These are phyloP conservation scores for Hesperophylax magnus DNA, from an alignment of 1,140 invertebrate genomes.

Conservation along the genomic window DNA sequence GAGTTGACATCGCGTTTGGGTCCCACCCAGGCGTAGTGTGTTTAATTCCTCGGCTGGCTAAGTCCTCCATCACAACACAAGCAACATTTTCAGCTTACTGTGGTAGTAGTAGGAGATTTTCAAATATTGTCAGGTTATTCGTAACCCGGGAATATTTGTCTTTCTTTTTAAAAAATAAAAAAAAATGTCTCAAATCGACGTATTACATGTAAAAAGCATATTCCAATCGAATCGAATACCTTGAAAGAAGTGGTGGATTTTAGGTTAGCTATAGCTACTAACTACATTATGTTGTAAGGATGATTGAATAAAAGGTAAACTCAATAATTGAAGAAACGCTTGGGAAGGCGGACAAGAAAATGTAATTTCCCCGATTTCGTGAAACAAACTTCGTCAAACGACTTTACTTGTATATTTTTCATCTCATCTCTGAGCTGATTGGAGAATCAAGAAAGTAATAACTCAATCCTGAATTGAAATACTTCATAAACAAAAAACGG, in stretches of 20 bases:
- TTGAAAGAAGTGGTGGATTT: not conserved
- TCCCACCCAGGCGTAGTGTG: too few species aligned
- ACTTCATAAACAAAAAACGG: not conserved
- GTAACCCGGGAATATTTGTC: too few species aligned
- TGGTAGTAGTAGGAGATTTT: too few species aligned
- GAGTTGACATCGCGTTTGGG: too few species aligned
- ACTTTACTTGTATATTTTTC: slow-evolving; percentile 27
- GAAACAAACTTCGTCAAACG: slow-evolving; percentile 34
- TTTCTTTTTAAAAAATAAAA: too few species aligned
- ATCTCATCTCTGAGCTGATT: slow-evolving; percentile 6
- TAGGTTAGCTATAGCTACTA: not conserved
- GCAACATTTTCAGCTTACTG: too few species aligned
- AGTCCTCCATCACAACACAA: too few species aligned
- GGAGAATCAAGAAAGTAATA: slow-evolving; percentile 28
- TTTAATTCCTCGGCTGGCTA: too few species aligned
- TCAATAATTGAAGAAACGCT: slow-evolving; percentile 29
- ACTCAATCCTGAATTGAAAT: not conserved
- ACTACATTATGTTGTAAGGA: slow-evolving; percentile 10
- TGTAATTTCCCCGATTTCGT: slow-evolving; percentile 18
- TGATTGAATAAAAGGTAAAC: slow-evolving; percentile 15
- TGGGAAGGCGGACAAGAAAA: slow-evolving; percentile 19
- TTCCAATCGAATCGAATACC: not conserved
- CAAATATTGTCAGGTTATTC: too few species aligned
- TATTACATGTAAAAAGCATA: too few species aligned
- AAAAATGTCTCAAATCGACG: too few species aligned